Percentiles rank a stretch among this genome's conserved stretches.
Conservation (phyloP, 1,140 invertebrate genomes). For the Rhopalosiphum padi region DNA sequence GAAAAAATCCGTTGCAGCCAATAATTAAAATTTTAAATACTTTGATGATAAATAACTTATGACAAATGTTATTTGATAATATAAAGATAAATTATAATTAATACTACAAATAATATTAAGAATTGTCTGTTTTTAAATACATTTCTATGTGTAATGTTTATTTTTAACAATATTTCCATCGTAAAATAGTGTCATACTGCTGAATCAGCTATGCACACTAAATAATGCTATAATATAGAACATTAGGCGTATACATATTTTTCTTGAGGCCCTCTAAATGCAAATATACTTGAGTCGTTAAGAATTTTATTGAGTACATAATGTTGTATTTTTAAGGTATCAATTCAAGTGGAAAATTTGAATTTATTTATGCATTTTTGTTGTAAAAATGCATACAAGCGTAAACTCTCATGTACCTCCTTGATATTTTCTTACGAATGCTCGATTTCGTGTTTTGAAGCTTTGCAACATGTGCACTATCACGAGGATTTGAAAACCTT, state of each 20-base stretch:
- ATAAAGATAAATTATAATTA: not conserved
- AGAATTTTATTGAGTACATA: slow-evolving; percentile 1
- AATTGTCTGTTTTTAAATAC: not conserved
- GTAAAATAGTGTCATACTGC: not conserved
- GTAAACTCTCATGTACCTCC: not conserved
- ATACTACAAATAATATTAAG: not conserved
- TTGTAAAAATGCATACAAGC: not conserved
- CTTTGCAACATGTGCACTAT: not conserved
- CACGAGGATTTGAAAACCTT: not conserved
- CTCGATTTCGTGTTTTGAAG: not conserved
- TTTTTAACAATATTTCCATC: not conserved
- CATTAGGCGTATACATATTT: not conserved
- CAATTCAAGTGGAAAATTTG: not conserved
- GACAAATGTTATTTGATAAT: not conserved
- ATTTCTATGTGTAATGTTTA: not conserved
- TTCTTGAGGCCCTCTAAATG: not conserved
- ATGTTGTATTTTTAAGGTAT: not conserved
- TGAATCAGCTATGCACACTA: not conserved
- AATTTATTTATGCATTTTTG: slow-evolving; percentile 15
- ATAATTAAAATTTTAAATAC: too few relatives aligned
- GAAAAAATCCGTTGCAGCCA: too few relatives aligned
- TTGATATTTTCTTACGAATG: not conserved
- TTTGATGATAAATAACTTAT: not conserved
- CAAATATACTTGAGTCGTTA: not conserved
- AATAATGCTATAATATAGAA: not conserved